Base-by-base conservation (phyloP, 2,113 vertebrate genomes). In the Corapipo altera region DNA sequence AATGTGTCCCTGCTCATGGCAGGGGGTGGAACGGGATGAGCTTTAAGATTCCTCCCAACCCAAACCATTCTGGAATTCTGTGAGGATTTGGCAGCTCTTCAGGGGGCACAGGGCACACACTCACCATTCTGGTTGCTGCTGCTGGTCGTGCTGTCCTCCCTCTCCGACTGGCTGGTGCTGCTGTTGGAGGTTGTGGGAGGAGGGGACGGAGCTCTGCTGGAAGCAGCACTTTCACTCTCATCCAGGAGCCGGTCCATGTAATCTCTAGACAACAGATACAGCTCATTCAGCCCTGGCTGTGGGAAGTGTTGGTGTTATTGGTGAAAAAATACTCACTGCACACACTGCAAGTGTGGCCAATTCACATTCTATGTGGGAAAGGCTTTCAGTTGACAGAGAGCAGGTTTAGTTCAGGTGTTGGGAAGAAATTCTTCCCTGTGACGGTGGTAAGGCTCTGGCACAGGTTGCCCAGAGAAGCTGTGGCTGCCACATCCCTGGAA, bases 171-270 rank as follows among this genome's bases (percentile, higher is more conserved):
- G 97, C 98, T 99, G 93, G 98, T 97, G 94, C 98, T 99, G 95
- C 99, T 99, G 97, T 98, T 99, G 77, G 99, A 99, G 26, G 98
- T 97, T 8, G 98, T 98, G 39, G 99, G 98, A 4, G 99, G 99
- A 22, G 98, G 99, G 15, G 98, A 98, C 0, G 98, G 98, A 8
- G 99, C 99, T 49, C 98, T 93, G 55, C 99, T 99, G 81, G 99
- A 99, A 4, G 99, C 98, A 1, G 99, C 98, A 10, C 99, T 99
- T 96, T 99, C 99, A 4, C 98, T 99, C 94, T 99, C 99, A 43
- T 99, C 99, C 91, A 99, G 93, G 78, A 99, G 98, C 39, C 99
- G 98, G 81, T 99, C 99, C 99, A 99, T 99, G 91, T 99, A 99
- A 97, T 99, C 99, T 93, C 99, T 99, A 87, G 58, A 71, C 11